Conservation (phyloP, 2,888 invertebrate species). For the Cosmia trapezina region DNA sequence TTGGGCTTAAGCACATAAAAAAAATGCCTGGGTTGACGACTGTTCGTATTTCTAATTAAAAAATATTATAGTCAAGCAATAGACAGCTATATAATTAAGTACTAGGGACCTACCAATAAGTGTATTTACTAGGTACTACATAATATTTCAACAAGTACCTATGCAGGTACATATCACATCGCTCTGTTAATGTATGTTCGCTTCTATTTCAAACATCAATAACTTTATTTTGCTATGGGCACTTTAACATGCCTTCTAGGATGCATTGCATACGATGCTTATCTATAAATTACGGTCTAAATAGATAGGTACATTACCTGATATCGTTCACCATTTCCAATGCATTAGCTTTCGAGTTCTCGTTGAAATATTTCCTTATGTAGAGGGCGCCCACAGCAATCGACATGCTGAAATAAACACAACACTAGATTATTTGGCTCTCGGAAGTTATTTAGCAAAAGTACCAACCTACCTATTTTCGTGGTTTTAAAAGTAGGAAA, state of each 20-base stretch:
- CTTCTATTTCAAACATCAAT: slow-evolving; percentile 1
- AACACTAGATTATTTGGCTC: slow-evolving; percentile 9
- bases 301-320: slow-evolving; percentile 80
- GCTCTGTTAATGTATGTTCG: not conserved
- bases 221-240: not conserved
- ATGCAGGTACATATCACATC: not conserved
- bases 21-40: not conserved
- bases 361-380: slow-evolving; percentile 96
- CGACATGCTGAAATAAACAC: slow-evolving; percentile 90
- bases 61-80: not conserved
- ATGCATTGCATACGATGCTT: not conserved
- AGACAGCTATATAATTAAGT: not conserved
- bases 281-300: not conserved
- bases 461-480: not conserved
- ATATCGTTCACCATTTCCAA: slow-evolving; percentile 97
- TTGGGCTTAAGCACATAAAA: not conserved
- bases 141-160: not conserved
- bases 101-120: no score
- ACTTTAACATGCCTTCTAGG: not conserved
- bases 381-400: slow-evolving; percentile 96
- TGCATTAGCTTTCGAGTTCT: slow-evolving; percentile 95
- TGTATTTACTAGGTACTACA: not conserved
- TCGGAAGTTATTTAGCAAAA: not conserved
- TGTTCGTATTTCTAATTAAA: not conserved
- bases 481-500: no score